Conservation (phyloP, 2,888 invertebrate species). For the Meliscaeva auricollis region DNA sequence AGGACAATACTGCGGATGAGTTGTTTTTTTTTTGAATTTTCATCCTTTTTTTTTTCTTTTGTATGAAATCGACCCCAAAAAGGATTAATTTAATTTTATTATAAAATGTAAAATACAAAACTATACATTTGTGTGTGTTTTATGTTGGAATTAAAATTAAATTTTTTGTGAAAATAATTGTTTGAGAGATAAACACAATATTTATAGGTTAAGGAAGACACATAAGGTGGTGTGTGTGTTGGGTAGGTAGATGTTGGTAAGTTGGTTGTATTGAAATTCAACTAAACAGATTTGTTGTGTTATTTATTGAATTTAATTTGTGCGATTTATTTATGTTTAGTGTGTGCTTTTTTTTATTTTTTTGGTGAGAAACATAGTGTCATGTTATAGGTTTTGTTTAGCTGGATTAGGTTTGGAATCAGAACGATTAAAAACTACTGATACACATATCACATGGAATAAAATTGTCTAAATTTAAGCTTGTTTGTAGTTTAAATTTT, state of each 20-base stretch:
- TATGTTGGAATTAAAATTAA: constrained; percentile 22
- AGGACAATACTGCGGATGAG: not conserved
- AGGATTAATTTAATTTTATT: constrained; percentile 46
- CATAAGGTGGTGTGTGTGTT: too few relatives aligned
- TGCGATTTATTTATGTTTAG: constrained; percentile 48
- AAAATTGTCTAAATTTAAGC: not conserved
- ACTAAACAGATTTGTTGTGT: constrained; percentile 45
- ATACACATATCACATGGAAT: not conserved
- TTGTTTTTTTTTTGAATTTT: not conserved
- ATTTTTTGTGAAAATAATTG: constrained; percentile 23
- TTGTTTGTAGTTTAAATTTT: not conserved
- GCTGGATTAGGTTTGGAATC: not conserved
- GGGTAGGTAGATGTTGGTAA: not conserved
- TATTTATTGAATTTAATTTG: constrained; percentile 68
- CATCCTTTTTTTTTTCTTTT: not conserved
- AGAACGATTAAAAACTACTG: not conserved
- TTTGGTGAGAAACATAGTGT: not conserved
- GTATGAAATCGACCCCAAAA: not conserved
- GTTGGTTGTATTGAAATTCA: constrained; percentile 22
- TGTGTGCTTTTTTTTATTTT: not conserved
- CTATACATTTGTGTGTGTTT: not conserved
- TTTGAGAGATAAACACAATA: constrained; percentile 1
- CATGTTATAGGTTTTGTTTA: not conserved
- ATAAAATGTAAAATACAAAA: constrained; percentile 2
- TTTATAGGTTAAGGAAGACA: not conserved